Evolutionary conservation across 1,140 invertebrate species (phyloP).

Genomic region (Heliconius himera): DNA sequence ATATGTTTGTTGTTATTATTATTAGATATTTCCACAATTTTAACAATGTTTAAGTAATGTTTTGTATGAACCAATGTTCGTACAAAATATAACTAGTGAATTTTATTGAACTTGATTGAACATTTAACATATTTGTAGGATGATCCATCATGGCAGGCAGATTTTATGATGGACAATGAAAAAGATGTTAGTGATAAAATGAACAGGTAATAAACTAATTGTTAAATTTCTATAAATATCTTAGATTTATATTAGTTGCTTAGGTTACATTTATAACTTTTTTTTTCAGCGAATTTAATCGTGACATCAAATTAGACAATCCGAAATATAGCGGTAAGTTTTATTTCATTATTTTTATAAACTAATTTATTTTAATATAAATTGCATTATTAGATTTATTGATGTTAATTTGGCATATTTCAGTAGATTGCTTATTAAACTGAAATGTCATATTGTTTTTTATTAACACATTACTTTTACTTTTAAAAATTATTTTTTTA

Average conservation of each 20-base stretch:
- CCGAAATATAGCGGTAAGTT: slow-evolving; percentile 70
- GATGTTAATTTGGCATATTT: too few relatives aligned
- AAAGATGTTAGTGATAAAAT: slow-evolving; percentile 51
- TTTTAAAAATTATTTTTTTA: too few relatives aligned
- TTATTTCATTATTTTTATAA: not conserved
- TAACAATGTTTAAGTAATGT: too few relatives aligned
- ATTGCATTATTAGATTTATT: too few relatives aligned
- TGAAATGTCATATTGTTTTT: too few relatives aligned
- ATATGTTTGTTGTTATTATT: too few relatives aligned
- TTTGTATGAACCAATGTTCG: too few relatives aligned
- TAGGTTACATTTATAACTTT: not conserved
- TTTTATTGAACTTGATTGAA: not conserved
- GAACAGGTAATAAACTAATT: slow-evolving; percentile 49
- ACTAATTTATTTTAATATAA: too few relatives aligned
- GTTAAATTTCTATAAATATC: not conserved
- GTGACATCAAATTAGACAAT: slow-evolving; percentile 58
- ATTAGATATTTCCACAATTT: too few relatives aligned
- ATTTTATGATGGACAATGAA: slow-evolving; percentile 71
- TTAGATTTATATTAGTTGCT: not conserved
- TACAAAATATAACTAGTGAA: too few relatives aligned
- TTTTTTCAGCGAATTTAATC: slow-evolving; percentile 61
- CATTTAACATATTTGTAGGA: slow-evolving; percentile 45
- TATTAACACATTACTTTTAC: too few relatives aligned
- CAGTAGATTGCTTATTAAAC: too few relatives aligned
- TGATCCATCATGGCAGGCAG: slow-evolving; percentile 72